Conservation (phyloP, 2,888 invertebrate genomes). For the Drosophila pseudotakahashii region DNA sequence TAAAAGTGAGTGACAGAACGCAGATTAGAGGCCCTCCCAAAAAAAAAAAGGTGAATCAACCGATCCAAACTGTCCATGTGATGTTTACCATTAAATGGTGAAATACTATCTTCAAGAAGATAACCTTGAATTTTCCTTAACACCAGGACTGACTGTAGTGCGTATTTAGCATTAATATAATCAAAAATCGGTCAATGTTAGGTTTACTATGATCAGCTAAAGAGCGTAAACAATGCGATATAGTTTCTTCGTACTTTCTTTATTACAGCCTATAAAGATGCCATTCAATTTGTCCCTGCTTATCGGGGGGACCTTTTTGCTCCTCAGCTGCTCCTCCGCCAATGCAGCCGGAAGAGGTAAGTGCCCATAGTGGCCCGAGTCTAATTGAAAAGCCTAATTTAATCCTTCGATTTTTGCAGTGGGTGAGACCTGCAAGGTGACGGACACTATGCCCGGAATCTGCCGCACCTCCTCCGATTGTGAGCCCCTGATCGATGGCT, state of each 20-base stretch:
- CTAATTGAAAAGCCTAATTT: background rate
- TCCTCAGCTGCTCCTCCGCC: background rate
- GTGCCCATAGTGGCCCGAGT: background rate
- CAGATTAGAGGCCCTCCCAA: slow-evolving; percentile 5
- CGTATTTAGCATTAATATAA: background rate
- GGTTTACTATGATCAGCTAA: slow-evolving; percentile 40
- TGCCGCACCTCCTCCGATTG: slow-evolving; percentile 67
- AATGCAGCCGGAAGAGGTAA: background rate
- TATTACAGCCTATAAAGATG: background rate
- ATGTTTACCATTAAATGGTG: slow-evolving; percentile 14
- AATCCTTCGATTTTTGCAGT: slow-evolving; percentile 23
- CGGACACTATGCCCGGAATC: slow-evolving; percentile 51
- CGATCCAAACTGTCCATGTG: background rate
- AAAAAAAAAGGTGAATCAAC: slow-evolving; percentile 17
- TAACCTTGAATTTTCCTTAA: background rate
- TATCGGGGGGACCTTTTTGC: background rate
- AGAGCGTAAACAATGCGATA: too few species aligned
- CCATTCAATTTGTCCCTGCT: background rate
- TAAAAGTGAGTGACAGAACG: background rate
- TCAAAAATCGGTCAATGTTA: slow-evolving; percentile 46
- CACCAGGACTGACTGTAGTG: background rate
- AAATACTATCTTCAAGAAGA: slow-evolving; percentile 6
- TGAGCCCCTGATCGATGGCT: slow-evolving; percentile 43
- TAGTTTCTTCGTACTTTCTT: too few species aligned
- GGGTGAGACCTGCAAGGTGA: slow-evolving; percentile 56